These are phyloP conservation scores for Pteropus rufus DNA, from an alignment of 2,797 vertebrate genomes.

Conservation along the genomic window DNA sequence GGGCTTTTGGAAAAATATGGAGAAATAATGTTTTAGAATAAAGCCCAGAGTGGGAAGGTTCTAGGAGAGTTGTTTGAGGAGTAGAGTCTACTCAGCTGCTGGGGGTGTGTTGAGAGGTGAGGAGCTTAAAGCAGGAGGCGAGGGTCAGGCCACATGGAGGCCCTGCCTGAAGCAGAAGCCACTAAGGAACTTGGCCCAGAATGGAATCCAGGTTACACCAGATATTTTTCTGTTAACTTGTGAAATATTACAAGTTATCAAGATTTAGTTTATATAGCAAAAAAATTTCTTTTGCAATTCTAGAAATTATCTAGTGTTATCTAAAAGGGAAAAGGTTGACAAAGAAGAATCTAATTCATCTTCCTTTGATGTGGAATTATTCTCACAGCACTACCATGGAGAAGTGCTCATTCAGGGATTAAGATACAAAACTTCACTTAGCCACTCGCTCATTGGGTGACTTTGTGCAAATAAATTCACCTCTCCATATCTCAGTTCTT, in stretches of 20 bases:
- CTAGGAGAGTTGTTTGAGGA: not conserved
- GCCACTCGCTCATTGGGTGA: not conserved
- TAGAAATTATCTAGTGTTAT: not conserved
- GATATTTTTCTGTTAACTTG: not conserved
- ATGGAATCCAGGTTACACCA: not conserved
- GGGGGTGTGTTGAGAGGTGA: accelerated
- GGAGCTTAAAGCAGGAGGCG: not conserved
- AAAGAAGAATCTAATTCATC: not conserved
- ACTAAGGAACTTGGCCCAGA: not conserved
- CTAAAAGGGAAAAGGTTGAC: not conserved
- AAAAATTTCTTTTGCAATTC: not conserved
- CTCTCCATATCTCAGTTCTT: not conserved
- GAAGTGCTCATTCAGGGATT: too few relatives aligned
- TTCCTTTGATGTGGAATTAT: not conserved
- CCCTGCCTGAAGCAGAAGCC: not conserved
- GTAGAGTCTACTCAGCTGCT: not conserved
- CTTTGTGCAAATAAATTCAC: not conserved
- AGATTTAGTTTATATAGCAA: not conserved
- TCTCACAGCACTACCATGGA: not conserved
- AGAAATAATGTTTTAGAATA: not conserved
- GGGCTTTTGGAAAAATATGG: not conserved
- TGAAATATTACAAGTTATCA: not conserved
- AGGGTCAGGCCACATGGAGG: accelerated
- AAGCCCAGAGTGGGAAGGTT: not conserved
- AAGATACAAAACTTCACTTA: not conserved